Percentiles rank a stretch among this genome's conserved stretches.
Conservation (phyloP, 2,888 invertebrate genomes). For the Drosophila paramelanica region DNA sequence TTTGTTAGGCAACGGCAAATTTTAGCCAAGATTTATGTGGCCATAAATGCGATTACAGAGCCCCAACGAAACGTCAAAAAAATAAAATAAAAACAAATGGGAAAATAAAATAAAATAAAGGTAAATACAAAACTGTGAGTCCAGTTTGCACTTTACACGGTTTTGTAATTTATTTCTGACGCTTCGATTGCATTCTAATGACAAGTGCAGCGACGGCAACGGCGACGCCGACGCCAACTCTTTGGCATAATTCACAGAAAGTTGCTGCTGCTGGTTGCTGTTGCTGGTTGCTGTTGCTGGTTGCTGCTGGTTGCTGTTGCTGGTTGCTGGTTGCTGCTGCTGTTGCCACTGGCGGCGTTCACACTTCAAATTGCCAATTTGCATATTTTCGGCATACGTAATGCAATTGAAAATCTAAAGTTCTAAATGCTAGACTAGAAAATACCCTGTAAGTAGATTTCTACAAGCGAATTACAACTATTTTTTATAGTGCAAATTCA, state of each 20-base stretch:
- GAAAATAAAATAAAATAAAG: conserved; percentile 21
- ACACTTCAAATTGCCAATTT: conserved; percentile 77
- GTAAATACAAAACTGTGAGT: conserved; percentile 48
- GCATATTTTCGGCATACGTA: conserved; percentile 78
- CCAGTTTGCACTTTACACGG: conserved; percentile 80
- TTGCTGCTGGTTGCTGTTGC: conserved; percentile 26
- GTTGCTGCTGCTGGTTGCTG: conserved; percentile 24
- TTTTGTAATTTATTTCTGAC: conserved; percentile 82
- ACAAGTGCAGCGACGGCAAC: conserved; percentile 60
- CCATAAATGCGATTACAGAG: conserved; percentile 79
- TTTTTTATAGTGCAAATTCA: no score
- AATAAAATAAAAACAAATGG: conserved; percentile 17
- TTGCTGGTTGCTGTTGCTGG: conserved; percentile 14
- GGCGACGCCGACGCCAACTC: conserved; percentile 40
- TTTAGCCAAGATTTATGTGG: conserved; percentile 79
- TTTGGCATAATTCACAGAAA: conserved; percentile 62
- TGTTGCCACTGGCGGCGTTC: conserved; percentile 75
- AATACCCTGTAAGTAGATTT: conserved; percentile 19
- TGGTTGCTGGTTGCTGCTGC: conserved; percentile 34
- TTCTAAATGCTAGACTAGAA: not conserved
- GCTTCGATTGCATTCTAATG: conserved; percentile 80
- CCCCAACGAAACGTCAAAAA: conserved; percentile 70
- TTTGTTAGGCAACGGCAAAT: conserved; percentile 74
- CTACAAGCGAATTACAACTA: no score
- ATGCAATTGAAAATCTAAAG: conserved; percentile 38